Evolutionary conservation across 1,140 invertebrate species (phyloP), one percentile per base, ranked within the genome.

Genomic region (Pachypeltis micranthus): DNA sequence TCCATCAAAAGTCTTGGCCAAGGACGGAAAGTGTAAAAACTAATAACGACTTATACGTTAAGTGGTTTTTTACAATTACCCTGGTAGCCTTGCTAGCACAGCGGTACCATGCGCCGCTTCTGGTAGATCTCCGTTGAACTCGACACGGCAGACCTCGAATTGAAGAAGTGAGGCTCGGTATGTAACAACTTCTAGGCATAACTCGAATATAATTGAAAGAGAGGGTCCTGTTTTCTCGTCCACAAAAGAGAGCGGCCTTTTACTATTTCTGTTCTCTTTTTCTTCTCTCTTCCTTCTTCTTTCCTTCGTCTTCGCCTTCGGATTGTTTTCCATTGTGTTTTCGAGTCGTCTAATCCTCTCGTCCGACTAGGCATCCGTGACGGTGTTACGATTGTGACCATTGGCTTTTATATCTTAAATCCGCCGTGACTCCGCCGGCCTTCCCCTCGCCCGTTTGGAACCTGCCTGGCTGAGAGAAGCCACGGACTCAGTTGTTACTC

Each of bases 371-470:
- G 47, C 47, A 51, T 51, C 47, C 47, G 47, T 51, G 47, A 51
- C 47, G 47, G 47, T 51, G 47, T 51, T 51, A 51, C 47, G 47
- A 51, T 51, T 51, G 47, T 51, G 47, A 51, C 47, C 47, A 51
- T 51, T 51, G 47, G 47, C 47, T 51, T 51, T 51, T 51, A 51
- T 51, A 51, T 51, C 47, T 51, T 51, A 51, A 51, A 51, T 51
- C 47, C 21, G 47, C 47, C 47, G 47, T 51, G 47, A 51, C 47
- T 51, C 47, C 47, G 7, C 21, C 47, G 12, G 10, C 47, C 21
- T 7, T 16, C 16, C 7, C 7, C 16, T 16, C 7, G 31, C 47
- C 21, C 7, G 47, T 51, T 4, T 10, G 47, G 23, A 21, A 10
- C 23, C 47, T 21, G 7, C 12, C 10, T 4, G 7, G 7, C 7